Evolutionary conservation across 2,888 invertebrate species (phyloP).

Genomic region (Rhagonycha lutea): DNA sequence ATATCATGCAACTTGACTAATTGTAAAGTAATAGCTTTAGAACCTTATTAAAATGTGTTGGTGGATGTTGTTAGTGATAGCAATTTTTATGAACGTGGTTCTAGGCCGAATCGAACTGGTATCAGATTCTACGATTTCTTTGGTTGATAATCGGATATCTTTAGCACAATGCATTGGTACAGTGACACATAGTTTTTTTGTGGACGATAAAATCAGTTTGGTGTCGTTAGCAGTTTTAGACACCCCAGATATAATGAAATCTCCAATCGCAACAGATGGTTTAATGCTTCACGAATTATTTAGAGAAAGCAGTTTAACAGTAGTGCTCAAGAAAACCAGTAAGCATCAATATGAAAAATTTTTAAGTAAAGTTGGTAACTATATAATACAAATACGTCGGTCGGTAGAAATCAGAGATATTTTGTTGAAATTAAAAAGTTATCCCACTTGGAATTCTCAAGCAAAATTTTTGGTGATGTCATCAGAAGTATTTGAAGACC

Average conservation of each 20-base stretch:
- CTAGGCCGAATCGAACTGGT: constrained; percentile 9
- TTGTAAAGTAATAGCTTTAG: not conserved
- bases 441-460: constrained; percentile 36
- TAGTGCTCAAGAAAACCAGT: constrained; percentile 32
- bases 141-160: constrained; percentile 13
- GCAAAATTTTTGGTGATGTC: constrained; percentile 41
- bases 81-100: not conserved
- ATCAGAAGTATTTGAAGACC: constrained; percentile 29
- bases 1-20: constrained; percentile 6
- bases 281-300: constrained; percentile 33
- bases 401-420: constrained; percentile 24
- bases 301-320: constrained; percentile 21
- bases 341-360: not conserved
- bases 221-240: constrained; percentile 20
- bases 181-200: constrained; percentile 15
- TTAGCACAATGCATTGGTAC: constrained; percentile 30
- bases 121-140: constrained; percentile 11
- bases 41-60: not conserved
- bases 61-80: not conserved
- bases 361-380: constrained; percentile 28
- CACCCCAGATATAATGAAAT: not conserved
- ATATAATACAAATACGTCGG: constrained; percentile 33
- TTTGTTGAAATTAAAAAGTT: constrained; percentile 20
- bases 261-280: constrained; percentile 25
- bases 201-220: constrained; percentile 15